These are phyloP conservation scores for Dromiciops gliroides DNA, from an alignment of 2,113 vertebrate genomes.

Conservation along the genomic window DNA sequence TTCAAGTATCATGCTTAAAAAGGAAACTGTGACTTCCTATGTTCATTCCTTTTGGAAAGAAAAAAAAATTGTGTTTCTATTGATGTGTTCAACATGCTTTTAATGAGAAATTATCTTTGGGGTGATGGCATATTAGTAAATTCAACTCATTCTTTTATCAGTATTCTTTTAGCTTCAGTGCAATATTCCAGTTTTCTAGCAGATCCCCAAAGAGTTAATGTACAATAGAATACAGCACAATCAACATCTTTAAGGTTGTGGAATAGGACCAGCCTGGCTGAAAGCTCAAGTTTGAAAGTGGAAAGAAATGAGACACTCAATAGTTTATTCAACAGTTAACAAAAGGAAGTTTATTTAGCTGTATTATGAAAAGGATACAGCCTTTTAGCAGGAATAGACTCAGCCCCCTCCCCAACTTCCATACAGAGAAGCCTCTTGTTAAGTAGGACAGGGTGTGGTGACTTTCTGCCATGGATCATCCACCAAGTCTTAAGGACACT, in stretches of 20 bases:
- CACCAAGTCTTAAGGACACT: not conserved
- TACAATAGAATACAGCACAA: not conserved
- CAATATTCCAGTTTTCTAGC: not conserved
- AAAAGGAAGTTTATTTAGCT: not conserved
- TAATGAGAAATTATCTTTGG: slow-evolving; percentile 25
- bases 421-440: not conserved
- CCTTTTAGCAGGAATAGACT: not conserved
- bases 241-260: not conserved
- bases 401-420: not conserved
- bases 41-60: not conserved
- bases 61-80: not conserved
- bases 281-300: not conserved
- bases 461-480: not conserved
- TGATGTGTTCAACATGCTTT: slow-evolving; percentile 11
- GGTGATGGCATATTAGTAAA: not conserved
- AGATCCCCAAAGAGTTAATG: slow-evolving; percentile 15
- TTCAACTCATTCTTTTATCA: not conserved
- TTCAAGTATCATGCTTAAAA: slow-evolving; percentile 60
- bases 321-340: not conserved
- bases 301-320: not conserved
- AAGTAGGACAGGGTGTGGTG: not conserved
- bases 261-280: not conserved
- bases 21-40: slow-evolving; percentile 29
- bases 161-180: not conserved
- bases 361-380: not conserved